These are phyloP conservation scores for Coregonus clupeaformis DNA, from an alignment of 2,113 vertebrate species.

Conservation along the genomic window DNA sequence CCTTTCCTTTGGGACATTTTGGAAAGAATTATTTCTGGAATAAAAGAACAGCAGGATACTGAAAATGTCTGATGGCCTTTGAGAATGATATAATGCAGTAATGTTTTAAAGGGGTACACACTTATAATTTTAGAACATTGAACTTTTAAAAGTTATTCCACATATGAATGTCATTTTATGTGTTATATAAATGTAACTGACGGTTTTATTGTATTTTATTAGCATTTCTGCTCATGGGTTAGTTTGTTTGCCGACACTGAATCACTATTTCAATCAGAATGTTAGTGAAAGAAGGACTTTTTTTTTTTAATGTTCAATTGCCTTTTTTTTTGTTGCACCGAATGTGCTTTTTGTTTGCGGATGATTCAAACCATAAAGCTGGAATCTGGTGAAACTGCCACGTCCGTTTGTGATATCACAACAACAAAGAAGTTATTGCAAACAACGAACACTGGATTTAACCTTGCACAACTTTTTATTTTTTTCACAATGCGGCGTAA, in stretches of 20 bases:
- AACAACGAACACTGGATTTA: not conserved
- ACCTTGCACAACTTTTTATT: not conserved
- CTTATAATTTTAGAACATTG: slow-evolving; percentile 1
- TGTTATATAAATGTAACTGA: slow-evolving; percentile 40
- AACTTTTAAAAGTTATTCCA: slow-evolving; percentile 27
- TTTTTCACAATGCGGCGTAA: too few relatives aligned
- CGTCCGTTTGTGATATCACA: too few relatives aligned
- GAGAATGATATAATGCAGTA: slow-evolving; percentile 43
- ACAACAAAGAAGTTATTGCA: too few relatives aligned
- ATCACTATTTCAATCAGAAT: too few relatives aligned
- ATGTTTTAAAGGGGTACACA: slow-evolving; percentile 41
- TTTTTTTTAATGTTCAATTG: slow-evolving; percentile 49
- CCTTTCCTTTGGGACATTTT: slow-evolving; percentile 15
- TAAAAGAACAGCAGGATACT: not conserved
- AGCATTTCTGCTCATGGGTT: too few relatives aligned
- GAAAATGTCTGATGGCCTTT: slow-evolving; percentile 20
- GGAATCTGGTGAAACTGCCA: slow-evolving; percentile 17
- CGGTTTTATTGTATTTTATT: slow-evolving; percentile 2
- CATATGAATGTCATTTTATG: slow-evolving; percentile 45
- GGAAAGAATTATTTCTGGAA: not conserved
- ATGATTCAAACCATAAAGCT: slow-evolving; percentile 33
- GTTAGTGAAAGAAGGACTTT: slow-evolving; percentile 17
- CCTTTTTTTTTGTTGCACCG: slow-evolving; percentile 66
- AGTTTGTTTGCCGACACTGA: too few relatives aligned
- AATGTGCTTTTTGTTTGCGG: slow-evolving; percentile 65